phyloP scores from a whole-genome alignment of 2,888 invertebrate species.

The Teleiodes luculella region DNA sequence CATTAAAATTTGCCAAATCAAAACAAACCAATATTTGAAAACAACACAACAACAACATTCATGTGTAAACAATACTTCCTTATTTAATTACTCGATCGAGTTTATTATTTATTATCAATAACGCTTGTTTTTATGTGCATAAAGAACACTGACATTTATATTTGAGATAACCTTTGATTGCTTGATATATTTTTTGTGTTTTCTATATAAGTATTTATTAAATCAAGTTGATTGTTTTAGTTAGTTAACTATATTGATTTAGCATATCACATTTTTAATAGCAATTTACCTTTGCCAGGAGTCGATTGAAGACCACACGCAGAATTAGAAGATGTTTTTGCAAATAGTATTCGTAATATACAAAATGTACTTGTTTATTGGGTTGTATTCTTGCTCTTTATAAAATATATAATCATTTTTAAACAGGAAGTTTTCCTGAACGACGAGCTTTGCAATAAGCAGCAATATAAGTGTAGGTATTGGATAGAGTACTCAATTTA shows the following conservation, averaged over 20 bases:
- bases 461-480: too few relatives aligned
- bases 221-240: constrained; percentile 12
- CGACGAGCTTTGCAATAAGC: too few relatives aligned
- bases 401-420: too few relatives aligned
- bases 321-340: not conserved
- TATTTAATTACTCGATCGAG: constrained; percentile 5
- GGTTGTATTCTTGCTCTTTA: too few relatives aligned
- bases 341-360: not conserved
- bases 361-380: not conserved
- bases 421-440: too few relatives aligned
- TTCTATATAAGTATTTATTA: constrained; percentile 10
- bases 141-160: constrained; percentile 10
- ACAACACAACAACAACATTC: not conserved
- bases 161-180: constrained; percentile 18
- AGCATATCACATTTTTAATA: constrained; percentile 19
- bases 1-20: not conserved
- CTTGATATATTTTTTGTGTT: constrained; percentile 6
- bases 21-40: constrained; percentile 1
- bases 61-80: constrained; percentile 6
- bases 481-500: too few relatives aligned
- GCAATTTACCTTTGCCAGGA: not conserved
- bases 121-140: constrained; percentile 9
- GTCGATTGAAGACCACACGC: not conserved
- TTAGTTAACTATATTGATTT: constrained; percentile 10
- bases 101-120: constrained; percentile 9